phyloP scores from a whole-genome alignment of 2,113 vertebrate species.

The Paradisaea rubra region DNA sequence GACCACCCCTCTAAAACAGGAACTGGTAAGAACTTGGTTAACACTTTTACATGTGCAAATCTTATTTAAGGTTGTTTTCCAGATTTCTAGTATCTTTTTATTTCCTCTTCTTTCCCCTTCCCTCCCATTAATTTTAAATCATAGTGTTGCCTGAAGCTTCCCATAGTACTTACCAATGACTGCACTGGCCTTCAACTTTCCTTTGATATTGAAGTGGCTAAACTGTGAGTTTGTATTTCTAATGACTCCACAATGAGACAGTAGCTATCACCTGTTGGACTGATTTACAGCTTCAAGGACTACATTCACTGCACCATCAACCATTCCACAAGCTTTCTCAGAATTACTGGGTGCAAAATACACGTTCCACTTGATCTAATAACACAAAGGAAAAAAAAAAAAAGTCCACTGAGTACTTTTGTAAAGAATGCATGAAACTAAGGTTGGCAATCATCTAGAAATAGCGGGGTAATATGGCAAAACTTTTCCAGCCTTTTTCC shows the following conservation, averaged over 20 bases:
- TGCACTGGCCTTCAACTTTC: neutral
- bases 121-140: neutral
- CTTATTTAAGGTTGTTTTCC: neutral
- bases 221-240: conserved; percentile 30
- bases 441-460: neutral
- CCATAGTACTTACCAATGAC: neutral
- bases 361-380: neutral
- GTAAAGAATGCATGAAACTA: neutral
- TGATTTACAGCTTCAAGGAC: neutral
- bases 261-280: neutral
- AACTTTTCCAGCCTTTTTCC: neutral
- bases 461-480: neutral
- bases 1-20: neutral
- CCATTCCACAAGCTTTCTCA: neutral
- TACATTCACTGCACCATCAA: neutral
- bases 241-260: neutral
- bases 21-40: neutral
- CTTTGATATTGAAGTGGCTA: neutral
- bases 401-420: neutral
- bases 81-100: neutral
- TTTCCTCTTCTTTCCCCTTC: neutral
- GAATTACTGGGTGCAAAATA: neutral
- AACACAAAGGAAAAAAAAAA: neutral
- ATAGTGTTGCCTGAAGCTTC: neutral
- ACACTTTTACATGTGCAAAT: neutral